A percentile compares a stretch with the other conserved stretches of the same genome.
Evolutionary conservation across 2,888 invertebrate genomes (phyloP).

Genomic region (Synergus japonicus): DNA sequence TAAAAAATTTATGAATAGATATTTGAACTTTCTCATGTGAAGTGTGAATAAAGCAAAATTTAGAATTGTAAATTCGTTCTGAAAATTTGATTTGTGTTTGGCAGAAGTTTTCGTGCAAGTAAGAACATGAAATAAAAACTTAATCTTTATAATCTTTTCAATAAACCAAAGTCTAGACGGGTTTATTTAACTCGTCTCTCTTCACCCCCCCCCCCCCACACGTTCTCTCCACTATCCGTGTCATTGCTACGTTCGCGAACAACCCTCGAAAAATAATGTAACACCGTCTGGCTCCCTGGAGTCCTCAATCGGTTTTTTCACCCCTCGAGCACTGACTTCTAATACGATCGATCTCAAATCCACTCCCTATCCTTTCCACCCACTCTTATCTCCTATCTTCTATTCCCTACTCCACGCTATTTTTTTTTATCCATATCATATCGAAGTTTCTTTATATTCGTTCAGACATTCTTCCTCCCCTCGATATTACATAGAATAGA

Average conservation of each 20-base stretch:
- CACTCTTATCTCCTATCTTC: too few relatives aligned
- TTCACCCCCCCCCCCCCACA: neutral
- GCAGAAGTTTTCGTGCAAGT: neutral
- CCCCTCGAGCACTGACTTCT: conserved; percentile 1
- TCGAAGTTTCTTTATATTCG: neutral
- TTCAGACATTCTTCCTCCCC: neutral
- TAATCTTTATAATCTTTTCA: conserved; percentile 24
- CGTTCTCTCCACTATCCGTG: conserved; percentile 30
- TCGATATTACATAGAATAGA: neutral
- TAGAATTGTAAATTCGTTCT: neutral
- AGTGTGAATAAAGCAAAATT: neutral
- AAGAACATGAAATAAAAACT: neutral
- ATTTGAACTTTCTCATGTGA: neutral
- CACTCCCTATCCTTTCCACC: neutral
- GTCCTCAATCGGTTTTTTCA: conserved; percentile 19
- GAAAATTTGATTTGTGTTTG: conserved; percentile 14
- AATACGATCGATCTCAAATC: neutral
- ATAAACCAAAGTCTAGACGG: conserved; percentile 28
- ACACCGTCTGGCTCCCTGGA: conserved; percentile 54
- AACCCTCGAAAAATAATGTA: conserved; percentile 55
- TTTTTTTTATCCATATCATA: neutral
- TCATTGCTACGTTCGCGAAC: conserved; percentile 13
- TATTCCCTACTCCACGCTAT: neutral
- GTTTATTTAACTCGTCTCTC: conserved; percentile 25
- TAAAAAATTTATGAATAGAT: neutral